Evolutionary conservation across 1,140 invertebrate species (phyloP).

Genomic region (Hyphantria cunea): DNA sequence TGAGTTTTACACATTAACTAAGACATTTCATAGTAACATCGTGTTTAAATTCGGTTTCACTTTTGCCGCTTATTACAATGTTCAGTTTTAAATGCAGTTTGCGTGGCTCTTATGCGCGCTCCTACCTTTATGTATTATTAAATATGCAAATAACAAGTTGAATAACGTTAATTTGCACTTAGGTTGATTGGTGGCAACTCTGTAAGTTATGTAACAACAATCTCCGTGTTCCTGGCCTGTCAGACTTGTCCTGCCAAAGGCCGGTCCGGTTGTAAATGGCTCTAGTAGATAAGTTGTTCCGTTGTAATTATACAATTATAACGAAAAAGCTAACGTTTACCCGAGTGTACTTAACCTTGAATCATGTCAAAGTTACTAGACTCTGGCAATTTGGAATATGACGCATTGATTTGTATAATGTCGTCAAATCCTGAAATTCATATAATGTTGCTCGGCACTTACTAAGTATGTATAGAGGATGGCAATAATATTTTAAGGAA

Average conservation of each 20-base stretch:
- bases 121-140: background rate
- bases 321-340: slow-evolving; percentile 36
- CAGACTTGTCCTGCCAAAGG: slow-evolving; percentile 24
- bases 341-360: background rate
- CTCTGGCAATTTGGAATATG: no score
- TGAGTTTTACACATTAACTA: slow-evolving; percentile 4
- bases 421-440: slow-evolving; percentile 29
- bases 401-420: slow-evolving; percentile 2
- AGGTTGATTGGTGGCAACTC: slow-evolving; percentile 5
- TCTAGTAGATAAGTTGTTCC: slow-evolving; percentile 37
- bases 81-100: slow-evolving; percentile 17
- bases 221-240: slow-evolving; percentile 30
- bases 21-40: slow-evolving; percentile 1
- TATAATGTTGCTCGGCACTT: background rate
- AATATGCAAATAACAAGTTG: background rate
- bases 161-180: slow-evolving; percentile 18
- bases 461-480: slow-evolving; percentile 13
- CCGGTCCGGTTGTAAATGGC: slow-evolving; percentile 24
- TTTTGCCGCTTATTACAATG: slow-evolving; percentile 15
- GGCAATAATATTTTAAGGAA: slow-evolving; percentile 10
- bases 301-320: slow-evolving; percentile 25
- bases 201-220: slow-evolving; percentile 32
- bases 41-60: slow-evolving; percentile 19
- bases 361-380: no score
- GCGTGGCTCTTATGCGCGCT: slow-evolving; percentile 1